phyloP scores from a whole-genome alignment of 2,888 invertebrate species.

The Mellilla xanthometata region DNA sequence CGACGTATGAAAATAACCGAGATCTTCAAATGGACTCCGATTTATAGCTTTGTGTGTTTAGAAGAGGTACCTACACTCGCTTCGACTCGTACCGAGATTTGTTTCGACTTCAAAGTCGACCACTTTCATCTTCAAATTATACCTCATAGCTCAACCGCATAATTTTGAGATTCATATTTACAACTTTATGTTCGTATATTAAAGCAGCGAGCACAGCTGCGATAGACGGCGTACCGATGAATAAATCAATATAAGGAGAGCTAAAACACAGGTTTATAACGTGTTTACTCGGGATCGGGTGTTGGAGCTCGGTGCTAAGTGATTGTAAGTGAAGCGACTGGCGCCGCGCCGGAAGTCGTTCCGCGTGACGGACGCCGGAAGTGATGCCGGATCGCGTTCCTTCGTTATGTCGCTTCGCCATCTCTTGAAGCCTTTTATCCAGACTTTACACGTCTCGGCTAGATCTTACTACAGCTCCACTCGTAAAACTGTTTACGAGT shows the following conservation, averaged over 20 bases:
- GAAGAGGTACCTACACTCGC: not conserved
- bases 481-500: slow-evolving; percentile 32
- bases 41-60: slow-evolving; percentile 39
- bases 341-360: slow-evolving; percentile 79
- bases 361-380: slow-evolving; percentile 79
- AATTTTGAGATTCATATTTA: not conserved
- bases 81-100: not conserved
- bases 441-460: slow-evolving; percentile 34
- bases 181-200: slow-evolving; percentile 16
- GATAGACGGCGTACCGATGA: slow-evolving; percentile 13
- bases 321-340: slow-evolving; percentile 76
- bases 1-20: slow-evolving; percentile 65
- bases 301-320: slow-evolving; percentile 75
- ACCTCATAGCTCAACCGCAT: not conserved
- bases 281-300: slow-evolving; percentile 54
- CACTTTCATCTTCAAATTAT: not conserved
- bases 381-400: slow-evolving; percentile 74
- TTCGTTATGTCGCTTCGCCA: slow-evolving; percentile 64
- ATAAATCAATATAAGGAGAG: slow-evolving; percentile 38
- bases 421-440: slow-evolving; percentile 52
- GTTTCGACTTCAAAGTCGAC: not conserved
- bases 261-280: slow-evolving; percentile 36
- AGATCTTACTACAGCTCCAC: slow-evolving; percentile 26
- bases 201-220: slow-evolving; percentile 18
- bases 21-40: slow-evolving; percentile 54